Evolutionary conservation across 2,113 vertebrate genomes (phyloP).

Genomic region (Oncorhynchus tshawytscha): DNA sequence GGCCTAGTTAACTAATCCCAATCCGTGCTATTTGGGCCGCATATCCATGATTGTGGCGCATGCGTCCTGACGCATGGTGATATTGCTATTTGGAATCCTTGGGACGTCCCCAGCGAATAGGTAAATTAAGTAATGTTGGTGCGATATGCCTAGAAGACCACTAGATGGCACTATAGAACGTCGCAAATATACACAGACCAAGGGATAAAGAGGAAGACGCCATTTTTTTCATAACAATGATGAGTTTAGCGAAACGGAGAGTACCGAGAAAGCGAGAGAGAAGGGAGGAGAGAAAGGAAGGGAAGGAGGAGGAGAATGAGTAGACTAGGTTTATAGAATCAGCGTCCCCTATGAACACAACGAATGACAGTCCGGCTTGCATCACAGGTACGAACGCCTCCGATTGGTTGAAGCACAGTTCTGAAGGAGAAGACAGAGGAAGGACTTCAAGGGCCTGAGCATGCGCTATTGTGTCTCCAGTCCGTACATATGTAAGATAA

Average conservation of each 20-base stretch:
- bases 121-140: background rate
- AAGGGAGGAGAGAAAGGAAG: background rate
- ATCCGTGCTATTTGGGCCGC: background rate
- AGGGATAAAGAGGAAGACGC: background rate
- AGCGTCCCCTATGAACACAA: background rate
- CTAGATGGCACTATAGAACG: constrained; percentile 30
- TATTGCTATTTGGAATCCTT: background rate
- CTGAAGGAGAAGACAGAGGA: background rate
- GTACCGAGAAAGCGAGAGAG: background rate
- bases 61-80: no score
- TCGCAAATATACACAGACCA: background rate
- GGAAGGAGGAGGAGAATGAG: background rate
- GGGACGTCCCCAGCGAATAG: background rate
- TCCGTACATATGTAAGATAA: constrained; percentile 54
- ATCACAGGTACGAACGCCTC: background rate
- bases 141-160: constrained; percentile 9
- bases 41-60: background rate
- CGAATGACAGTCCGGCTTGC: background rate
- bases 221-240: background rate
- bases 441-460: constrained; percentile 30
- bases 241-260: background rate
- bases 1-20: no score
- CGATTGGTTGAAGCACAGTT: constrained; percentile 38
- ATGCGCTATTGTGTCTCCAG: constrained; percentile 40
- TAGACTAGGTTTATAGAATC: constrained; percentile 20